Evolutionary conservation across 2,113 vertebrate species (phyloP).

Genomic region (Crypturellus undulatus): DNA sequence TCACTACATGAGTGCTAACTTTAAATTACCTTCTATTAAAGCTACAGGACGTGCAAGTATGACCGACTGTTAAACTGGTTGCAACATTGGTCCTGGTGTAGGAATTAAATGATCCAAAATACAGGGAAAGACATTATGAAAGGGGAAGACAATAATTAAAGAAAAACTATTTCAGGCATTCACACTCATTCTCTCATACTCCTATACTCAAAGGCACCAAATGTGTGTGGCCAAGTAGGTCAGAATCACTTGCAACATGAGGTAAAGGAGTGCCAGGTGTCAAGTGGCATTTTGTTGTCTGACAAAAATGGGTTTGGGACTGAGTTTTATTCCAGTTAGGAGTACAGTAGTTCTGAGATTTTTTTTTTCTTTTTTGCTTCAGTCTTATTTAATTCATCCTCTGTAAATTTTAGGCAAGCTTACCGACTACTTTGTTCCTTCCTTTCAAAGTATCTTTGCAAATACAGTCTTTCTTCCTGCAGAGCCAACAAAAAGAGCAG

Average conservation of each 20-base stretch:
- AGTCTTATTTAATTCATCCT: background rate
- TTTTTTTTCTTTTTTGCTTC: background rate
- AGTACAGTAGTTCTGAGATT: background rate
- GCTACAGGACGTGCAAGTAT: background rate
- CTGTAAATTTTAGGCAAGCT: background rate
- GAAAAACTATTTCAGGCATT: background rate
- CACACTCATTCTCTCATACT: background rate
- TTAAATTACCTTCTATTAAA: conserved; percentile 9
- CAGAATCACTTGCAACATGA: background rate
- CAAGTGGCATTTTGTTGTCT: background rate
- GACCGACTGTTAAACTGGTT: background rate
- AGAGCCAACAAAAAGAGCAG: background rate
- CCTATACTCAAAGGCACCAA: background rate
- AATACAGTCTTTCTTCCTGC: background rate
- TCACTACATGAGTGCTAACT: conserved; percentile 26
- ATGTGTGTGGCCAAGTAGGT: background rate
- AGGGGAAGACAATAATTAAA: background rate
- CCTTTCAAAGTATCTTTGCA: background rate
- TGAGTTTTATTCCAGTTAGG: background rate
- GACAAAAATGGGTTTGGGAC: background rate
- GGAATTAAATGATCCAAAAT: conserved; percentile 40
- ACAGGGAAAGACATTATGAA: background rate
- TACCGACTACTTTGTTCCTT: background rate
- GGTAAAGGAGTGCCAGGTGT: background rate
- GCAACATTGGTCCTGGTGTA: background rate